A percentile compares a stretch with the other conserved stretches of the same genome.
Conservation (phyloP, 2,113 vertebrate genomes). For the Laterallus jamaicensis region DNA sequence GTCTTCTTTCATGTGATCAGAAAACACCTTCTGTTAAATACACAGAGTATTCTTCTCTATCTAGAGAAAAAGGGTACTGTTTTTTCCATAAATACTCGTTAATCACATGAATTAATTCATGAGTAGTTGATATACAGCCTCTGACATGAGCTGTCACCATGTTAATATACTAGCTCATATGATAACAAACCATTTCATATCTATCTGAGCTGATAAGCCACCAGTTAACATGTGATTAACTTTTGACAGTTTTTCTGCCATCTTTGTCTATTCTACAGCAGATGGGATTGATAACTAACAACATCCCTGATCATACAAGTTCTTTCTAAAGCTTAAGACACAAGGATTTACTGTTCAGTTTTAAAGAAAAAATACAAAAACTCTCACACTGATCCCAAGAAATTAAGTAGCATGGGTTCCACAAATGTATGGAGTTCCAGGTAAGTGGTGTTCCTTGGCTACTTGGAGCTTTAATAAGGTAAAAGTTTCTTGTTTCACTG, state of each 20-base stretch:
- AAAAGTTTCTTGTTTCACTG: not conserved
- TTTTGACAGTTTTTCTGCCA: not conserved
- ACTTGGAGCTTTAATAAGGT: not conserved
- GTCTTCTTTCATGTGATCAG: not conserved
- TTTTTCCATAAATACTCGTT: not conserved
- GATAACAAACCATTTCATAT: not conserved
- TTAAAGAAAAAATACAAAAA: not conserved
- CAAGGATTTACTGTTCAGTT: not conserved
- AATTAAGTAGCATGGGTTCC: not conserved
- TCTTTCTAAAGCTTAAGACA: not conserved
- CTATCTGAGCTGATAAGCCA: not conserved
- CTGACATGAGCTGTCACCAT: not conserved
- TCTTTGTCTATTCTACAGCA: not conserved
- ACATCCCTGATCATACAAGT: fast-evolving
- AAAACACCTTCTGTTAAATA: not conserved
- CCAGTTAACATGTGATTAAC: not conserved
- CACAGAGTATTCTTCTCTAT: not conserved
- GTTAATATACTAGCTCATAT: not conserved
- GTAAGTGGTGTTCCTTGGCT: fast-evolving
- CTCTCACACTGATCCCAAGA: fast-evolving
- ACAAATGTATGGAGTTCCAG: not conserved
- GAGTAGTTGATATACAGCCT: not conserved
- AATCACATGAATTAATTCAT: not conserved
- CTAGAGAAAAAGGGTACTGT: not conserved
- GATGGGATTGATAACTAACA: not conserved